Evolutionary conservation across 2,113 vertebrate genomes (phyloP).

Genomic region (Ia io): DNA sequence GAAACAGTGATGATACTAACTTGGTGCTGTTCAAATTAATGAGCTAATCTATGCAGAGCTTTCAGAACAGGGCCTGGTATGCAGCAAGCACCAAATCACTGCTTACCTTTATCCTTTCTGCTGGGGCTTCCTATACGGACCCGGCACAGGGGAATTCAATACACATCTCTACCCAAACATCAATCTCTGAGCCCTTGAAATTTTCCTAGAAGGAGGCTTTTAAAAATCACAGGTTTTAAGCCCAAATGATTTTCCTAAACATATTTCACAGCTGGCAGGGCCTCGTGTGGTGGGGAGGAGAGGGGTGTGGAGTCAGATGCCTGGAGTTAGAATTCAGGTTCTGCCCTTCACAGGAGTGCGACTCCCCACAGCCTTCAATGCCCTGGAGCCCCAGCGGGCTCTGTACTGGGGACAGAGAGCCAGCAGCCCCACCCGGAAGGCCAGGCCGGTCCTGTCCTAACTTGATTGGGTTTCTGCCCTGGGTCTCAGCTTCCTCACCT

Average conservation of each 20-base stretch:
- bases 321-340: accelerated
- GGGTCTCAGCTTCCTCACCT: not conserved
- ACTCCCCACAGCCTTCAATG: not conserved
- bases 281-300: not conserved
- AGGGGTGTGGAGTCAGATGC: not conserved
- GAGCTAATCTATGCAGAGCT: not conserved
- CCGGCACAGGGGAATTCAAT: not conserved
- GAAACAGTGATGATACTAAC: not conserved
- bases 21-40: not conserved
- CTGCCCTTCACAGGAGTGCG: not conserved
- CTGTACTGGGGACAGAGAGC: not conserved
- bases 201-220: constrained; percentile 42
- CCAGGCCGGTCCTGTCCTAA: not conserved
- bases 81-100: not conserved
- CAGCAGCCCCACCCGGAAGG: accelerated
- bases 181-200: not conserved
- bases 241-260: not conserved
- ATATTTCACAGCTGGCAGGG: not conserved
- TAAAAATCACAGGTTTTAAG: not conserved
- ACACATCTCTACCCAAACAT: not conserved
- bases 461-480: not conserved
- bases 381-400: no score
- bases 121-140: not conserved
- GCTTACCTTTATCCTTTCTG: not conserved
- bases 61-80: not conserved